A percentile compares a stretch with the other conserved stretches of the same genome.
Conservation (phyloP, 2,113 vertebrate genomes). For the Rhynchopsitta pachyrhyncha region DNA sequence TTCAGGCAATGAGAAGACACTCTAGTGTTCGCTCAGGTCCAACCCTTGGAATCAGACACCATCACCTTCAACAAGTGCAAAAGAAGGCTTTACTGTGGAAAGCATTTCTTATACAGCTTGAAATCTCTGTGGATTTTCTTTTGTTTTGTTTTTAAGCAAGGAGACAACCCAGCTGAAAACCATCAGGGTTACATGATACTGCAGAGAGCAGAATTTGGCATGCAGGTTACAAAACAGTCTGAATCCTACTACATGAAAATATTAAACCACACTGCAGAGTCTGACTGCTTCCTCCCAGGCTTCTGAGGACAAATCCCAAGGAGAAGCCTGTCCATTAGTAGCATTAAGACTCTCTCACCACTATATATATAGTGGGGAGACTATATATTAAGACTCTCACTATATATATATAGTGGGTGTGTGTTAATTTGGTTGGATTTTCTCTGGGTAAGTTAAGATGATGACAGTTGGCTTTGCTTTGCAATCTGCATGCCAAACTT, state of each 20-base stretch:
- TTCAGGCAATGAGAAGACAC: neutral
- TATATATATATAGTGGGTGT: too few relatives aligned
- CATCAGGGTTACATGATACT: neutral
- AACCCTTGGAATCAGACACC: neutral
- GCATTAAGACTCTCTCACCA: accelerated
- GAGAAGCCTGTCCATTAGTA: neutral
- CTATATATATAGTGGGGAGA: too few relatives aligned
- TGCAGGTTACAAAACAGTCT: neutral
- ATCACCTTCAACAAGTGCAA: neutral
- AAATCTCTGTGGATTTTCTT: neutral
- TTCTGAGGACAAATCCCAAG: neutral
- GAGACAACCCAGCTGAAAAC: neutral
- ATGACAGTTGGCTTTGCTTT: neutral
- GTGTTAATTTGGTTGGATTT: neutral
- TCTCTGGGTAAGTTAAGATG: neutral
- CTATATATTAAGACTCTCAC: too few relatives aligned
- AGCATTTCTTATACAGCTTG: neutral
- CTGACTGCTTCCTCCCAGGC: neutral
- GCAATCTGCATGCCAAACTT: neutral
- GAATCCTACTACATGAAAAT: neutral
- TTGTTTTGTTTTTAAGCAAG: neutral
- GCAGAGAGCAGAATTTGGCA: neutral
- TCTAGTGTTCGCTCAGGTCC: neutral
- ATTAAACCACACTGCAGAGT: neutral
- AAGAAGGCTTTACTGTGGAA: neutral